Evolutionary conservation across 2,113 vertebrate species (phyloP).

Genomic region (Entelurus aequoreus): DNA sequence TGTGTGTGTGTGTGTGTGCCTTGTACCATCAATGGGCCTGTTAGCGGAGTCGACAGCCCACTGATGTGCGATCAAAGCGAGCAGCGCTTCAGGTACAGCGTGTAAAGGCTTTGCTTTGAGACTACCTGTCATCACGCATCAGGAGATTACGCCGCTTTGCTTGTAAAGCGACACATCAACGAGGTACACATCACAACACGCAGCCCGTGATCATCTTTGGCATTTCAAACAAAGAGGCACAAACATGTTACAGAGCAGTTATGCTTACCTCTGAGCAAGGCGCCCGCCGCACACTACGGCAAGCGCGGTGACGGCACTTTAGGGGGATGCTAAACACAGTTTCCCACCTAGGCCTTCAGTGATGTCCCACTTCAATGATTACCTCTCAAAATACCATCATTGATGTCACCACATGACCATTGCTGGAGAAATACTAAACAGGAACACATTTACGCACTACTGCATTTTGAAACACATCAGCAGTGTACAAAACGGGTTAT

Average conservation of each 20-base stretch:
- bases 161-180: conserved; percentile 58
- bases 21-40: conserved; percentile 40
- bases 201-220: conserved; percentile 50
- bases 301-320: conserved; percentile 41
- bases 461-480: too few relatives aligned
- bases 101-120: conserved; percentile 61
- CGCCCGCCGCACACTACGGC: conserved; percentile 22
- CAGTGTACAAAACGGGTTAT: too few relatives aligned
- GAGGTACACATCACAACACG: conserved; percentile 49
- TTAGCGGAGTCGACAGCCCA: conserved; percentile 61
- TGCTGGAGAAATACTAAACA: too few relatives aligned
- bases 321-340: conserved; percentile 42
- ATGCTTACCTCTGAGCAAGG: conserved; percentile 32
- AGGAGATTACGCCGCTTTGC: conserved; percentile 55
- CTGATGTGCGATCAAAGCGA: conserved; percentile 65
- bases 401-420: too few relatives aligned
- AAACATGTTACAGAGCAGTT: conserved; percentile 26
- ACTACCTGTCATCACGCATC: conserved; percentile 70
- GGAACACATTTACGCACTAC: too few relatives aligned
- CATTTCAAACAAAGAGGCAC: conserved; percentile 50
- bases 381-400: too few relatives aligned
- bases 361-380: too few relatives aligned
- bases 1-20: conserved; percentile 25
- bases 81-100: conserved; percentile 61
- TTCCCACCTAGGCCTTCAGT: too few relatives aligned